phyloP scores from a whole-genome alignment of 1,140 invertebrate species.

The Trachymyrmex septentrionalis region DNA sequence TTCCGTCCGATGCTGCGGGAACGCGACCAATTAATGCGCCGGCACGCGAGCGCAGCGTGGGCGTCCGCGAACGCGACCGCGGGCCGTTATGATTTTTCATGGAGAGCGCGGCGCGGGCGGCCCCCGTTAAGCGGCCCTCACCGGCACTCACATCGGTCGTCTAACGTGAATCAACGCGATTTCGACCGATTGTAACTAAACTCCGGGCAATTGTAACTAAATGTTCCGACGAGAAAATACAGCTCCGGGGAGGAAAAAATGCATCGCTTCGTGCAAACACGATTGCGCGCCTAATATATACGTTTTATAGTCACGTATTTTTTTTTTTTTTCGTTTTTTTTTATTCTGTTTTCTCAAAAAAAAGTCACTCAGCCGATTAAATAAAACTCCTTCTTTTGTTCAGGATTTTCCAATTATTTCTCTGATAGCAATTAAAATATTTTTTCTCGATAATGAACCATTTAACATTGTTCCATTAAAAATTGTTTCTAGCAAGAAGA shows the following conservation, averaged over 20 bases:
- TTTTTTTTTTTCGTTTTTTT: neutral
- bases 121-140: constrained; percentile 33
- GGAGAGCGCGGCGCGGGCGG: neutral
- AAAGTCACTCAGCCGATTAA: neutral
- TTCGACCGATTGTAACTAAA: constrained; percentile 30
- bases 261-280: neutral
- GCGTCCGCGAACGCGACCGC: constrained; percentile 26
- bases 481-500: neutral
- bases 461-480: neutral
- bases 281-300: neutral
- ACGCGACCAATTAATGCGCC: constrained; percentile 61
- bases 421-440: neutral
- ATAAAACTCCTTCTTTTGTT: neutral
- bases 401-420: neutral
- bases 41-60: constrained; percentile 33
- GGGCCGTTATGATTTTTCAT: constrained; percentile 59
- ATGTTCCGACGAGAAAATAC: constrained; percentile 21
- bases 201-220: constrained; percentile 24
- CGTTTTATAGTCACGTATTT: neutral
- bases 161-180: constrained; percentile 49
- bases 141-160: neutral
- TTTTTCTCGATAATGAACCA: neutral
- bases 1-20: constrained; percentile 52
- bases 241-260: neutral
- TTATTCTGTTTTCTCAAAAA: neutral